Base-by-base conservation (phyloP, 2,888 invertebrate genomes). In the Lepidonotus clava region DNA sequence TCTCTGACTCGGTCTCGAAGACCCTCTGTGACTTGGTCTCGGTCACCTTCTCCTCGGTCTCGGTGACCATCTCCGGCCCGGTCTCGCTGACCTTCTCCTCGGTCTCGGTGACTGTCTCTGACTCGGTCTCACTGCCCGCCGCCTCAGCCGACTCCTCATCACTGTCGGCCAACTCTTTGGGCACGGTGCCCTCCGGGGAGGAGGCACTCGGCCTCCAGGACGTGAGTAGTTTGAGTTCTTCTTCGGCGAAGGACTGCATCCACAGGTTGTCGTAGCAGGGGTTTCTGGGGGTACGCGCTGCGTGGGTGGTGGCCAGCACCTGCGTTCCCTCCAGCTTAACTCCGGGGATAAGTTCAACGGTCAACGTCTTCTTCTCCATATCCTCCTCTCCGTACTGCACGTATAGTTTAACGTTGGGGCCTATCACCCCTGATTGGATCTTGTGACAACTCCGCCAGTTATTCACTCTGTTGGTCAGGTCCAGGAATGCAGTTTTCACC, bases 261-360 rank as follows among this genome's bases (percentile, higher is more conserved):
- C 87, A 87, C n/a, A 84, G 53, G 36, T 84, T 87, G 28, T 38
- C 84, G 38, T 80, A 87, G 24, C 56, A 28, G 14, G 56, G 32
- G 11, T 80, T 61, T 11, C 56, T 0, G 5, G 28, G 5, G 6
- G 36, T 41, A 32, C 36, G 8, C 61, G 11, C 46, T 2, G 71
- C 51, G 38, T 88, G 86, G 28, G 80, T 61, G 40, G 61, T 83
- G n/a, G 88, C 86, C 36, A 87, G 66, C 21, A 85, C 36, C 67
- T 38, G 51, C 0, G 21, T 56, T 34, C 36, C 32, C 2, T 36
- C 67, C n/a, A 87, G 6, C 28, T 28, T 51, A 0, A 85, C 36
- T 4, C 40, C 67, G 11, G 86, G 87, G 11, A 84, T 86, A 53
- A 86, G 80, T 38, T 88, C 85, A 28, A 88, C 76, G 38, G 56